These are phyloP conservation scores for Drosophila falleni DNA, from an alignment of 2,888 invertebrate species.

Conservation along the genomic window DNA sequence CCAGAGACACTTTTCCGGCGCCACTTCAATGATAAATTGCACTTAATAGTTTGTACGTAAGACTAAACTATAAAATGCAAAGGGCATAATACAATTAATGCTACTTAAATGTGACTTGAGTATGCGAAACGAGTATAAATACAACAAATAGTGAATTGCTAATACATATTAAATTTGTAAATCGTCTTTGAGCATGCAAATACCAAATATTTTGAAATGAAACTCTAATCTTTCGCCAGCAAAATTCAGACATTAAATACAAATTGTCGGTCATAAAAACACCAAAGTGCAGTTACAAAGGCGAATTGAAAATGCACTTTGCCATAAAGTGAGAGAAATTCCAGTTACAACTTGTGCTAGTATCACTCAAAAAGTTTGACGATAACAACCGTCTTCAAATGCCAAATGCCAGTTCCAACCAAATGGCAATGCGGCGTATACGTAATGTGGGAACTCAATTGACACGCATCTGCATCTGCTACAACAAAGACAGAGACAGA, in stretches of 20 bases:
- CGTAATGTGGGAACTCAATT: constrained; percentile 46
- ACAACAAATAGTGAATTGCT: neutral
- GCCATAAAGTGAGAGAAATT: constrained; percentile 39
- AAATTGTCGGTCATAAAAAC: constrained; percentile 34
- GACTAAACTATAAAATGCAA: neutral
- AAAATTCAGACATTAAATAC: constrained; percentile 21
- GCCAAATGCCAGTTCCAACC: constrained; percentile 25
- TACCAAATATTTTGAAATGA: constrained; percentile 2
- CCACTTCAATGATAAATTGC: constrained; percentile 59
- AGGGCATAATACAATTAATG: constrained; percentile 3
- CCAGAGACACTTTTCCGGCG: constrained; percentile 58
- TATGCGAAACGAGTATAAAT: neutral
- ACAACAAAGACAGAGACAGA: neutral
- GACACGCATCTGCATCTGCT: constrained; percentile 9
- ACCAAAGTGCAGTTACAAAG: constrained; percentile 21
- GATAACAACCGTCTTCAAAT: constrained; percentile 44
- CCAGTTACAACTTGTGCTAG: constrained; percentile 43
- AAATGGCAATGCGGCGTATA: constrained; percentile 54
- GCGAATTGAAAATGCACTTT: constrained; percentile 41
- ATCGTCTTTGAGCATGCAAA: constrained; percentile 1
- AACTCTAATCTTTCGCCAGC: neutral
- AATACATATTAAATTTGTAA: no score
- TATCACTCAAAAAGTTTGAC: constrained; percentile 54
- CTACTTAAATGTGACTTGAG: neutral
- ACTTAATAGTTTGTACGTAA: constrained; percentile 40